Evolutionary conservation across 35 echinoderm and acorn worm genomes (phyloP), one percentile per base, ranked within the genome.

Genomic region (Ophiothrix spiculata): DNA sequence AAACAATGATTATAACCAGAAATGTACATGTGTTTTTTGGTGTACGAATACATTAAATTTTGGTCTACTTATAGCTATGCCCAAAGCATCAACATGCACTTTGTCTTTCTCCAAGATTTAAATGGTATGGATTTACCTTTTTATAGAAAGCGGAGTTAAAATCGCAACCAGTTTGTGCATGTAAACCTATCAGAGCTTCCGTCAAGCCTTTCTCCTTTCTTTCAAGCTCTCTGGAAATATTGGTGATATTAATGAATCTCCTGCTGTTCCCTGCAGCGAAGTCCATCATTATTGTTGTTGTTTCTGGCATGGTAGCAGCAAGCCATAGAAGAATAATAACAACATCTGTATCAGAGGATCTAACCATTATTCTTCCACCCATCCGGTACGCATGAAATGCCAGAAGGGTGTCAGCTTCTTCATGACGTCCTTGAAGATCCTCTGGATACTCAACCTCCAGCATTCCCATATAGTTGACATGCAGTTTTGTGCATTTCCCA

Each of bases 81-180:
- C n/a, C 39, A 81, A 56, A 31, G 86, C 77, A 35, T 38, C 21
- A 74, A 90, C 39, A 33, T 84, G 60, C 0, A 38, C 56, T 84
- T 31, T 34, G 69, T 80, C 39, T 28, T 84, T 69, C 46, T 82
- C 79, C 35, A 90, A n/a, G n/a, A n/a, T n/a, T n/a, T n/a, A n/a
- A n/a, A 83, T 14, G 87, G 87, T 76, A 75, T 38, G 41, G 56
- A 82, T 39, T 81, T 89, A 36, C 80, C 80, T 83, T 89, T 89
- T 79, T 0, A 39, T 89, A 89, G 79, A 89, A 89, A 14, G 87
- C 79, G 42, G 85, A 89, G 87, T 81, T 89, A 33, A 35, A 89
- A 79, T 89, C 87, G 39, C 87, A 89, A 36, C 87, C 87, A 74
- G 87, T 89, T 29, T 82, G 56, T 29, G 87, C 79, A 89, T 89